phyloP scores from a whole-genome alignment of 2,113 vertebrate species.

The Sula dactylatra region DNA sequence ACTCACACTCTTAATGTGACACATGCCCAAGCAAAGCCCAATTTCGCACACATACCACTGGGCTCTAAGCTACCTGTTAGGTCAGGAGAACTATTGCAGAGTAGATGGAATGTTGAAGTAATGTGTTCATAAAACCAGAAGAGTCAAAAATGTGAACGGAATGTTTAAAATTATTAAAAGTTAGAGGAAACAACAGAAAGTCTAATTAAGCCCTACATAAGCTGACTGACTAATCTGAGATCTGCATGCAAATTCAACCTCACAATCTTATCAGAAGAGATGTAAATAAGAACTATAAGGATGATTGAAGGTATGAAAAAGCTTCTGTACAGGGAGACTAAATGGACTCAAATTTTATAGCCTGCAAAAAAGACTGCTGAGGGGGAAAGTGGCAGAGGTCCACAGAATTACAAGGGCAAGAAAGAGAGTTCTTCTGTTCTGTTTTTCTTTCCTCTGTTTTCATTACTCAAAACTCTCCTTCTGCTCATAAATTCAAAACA shows the following conservation, averaged over 20 bases:
- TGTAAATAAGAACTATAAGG: not conserved
- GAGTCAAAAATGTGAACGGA: not conserved
- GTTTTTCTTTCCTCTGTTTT: not conserved
- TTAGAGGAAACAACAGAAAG: not conserved
- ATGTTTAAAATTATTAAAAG: not conserved
- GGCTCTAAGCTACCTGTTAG: not conserved
- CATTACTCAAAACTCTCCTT: not conserved
- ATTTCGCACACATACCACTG: not conserved
- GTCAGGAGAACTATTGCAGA: fast-evolving
- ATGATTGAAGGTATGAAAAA: not conserved
- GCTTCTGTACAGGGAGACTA: not conserved
- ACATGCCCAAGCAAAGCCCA: not conserved
- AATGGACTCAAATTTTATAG: not conserved
- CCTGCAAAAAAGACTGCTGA: not conserved
- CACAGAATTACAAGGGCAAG: not conserved
- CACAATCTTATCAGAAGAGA: not conserved
- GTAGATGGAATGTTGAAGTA: not conserved
- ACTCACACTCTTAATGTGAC: too few species aligned
- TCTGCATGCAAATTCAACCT: not conserved
- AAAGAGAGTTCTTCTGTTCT: not conserved
- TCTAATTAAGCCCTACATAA: not conserved
- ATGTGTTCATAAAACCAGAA: not conserved
- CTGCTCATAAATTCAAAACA: not conserved
- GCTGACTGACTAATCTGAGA: not conserved
- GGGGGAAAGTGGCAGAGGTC: not conserved